Percentiles rank a stretch among this genome's conserved stretches.
Evolutionary conservation across 1,140 invertebrate genomes (phyloP).

Genomic region (Cydia splendana): DNA sequence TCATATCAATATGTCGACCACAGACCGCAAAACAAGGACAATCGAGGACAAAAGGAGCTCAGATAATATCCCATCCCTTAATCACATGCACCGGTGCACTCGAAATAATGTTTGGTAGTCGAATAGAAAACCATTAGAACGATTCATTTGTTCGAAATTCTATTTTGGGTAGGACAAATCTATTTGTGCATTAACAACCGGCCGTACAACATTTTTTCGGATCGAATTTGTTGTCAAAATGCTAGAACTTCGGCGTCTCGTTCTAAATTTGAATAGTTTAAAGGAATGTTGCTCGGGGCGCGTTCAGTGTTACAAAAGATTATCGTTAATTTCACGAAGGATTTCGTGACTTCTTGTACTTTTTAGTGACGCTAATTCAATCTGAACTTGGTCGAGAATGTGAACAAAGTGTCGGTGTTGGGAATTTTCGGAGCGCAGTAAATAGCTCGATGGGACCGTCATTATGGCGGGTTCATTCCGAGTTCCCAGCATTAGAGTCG

Average conservation of each 20-base stretch:
- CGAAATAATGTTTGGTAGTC: constrained; percentile 73
- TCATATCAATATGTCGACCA: constrained; percentile 54
- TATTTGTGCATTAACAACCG: constrained; percentile 58
- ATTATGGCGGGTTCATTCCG: constrained; percentile 63
- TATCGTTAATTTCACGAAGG: constrained; percentile 56
- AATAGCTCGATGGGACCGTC: constrained; percentile 64
- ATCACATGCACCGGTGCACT: constrained; percentile 77
- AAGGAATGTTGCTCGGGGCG: constrained; percentile 57
- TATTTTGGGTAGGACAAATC: constrained; percentile 55
- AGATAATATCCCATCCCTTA: constrained; percentile 78
- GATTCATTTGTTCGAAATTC: constrained; percentile 63
- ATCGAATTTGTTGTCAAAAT: constrained; percentile 59
- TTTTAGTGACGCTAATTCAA: constrained; percentile 62
- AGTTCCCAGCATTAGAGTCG: constrained; percentile 61
- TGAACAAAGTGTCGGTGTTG: constrained; percentile 49
- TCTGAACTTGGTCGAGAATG: constrained; percentile 59
- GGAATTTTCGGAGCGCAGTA: constrained; percentile 60
- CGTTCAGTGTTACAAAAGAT: constrained; percentile 58
- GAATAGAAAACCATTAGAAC: constrained; percentile 63
- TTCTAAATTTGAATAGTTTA: constrained; percentile 63
- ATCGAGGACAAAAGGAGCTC: constrained; percentile 67
- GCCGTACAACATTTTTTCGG: constrained; percentile 48
- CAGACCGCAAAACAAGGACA: constrained; percentile 75
- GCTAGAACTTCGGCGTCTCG: constrained; percentile 49
- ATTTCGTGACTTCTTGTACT: constrained; percentile 50